These are phyloP conservation scores for Xenus cinereus DNA, from an alignment of 2,113 vertebrate species.

Conservation along the genomic window DNA sequence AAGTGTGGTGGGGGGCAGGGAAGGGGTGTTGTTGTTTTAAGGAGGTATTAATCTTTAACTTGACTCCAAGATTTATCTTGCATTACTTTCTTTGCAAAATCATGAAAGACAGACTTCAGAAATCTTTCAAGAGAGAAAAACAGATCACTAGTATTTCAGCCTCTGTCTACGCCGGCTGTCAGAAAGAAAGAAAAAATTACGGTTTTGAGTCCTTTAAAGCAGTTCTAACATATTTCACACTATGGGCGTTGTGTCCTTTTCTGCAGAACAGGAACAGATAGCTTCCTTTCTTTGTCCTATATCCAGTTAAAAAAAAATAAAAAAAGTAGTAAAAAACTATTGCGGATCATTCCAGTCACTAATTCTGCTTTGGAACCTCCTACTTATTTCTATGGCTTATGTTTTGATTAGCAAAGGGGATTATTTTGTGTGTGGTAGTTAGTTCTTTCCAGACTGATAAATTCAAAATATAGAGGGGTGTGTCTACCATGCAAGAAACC, in stretches of 20 bases:
- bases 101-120: neutral
- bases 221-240: neutral
- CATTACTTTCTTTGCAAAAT: neutral
- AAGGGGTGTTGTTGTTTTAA: neutral
- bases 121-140: neutral
- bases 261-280: slow-evolving; percentile 10
- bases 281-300: neutral
- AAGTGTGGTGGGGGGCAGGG: neutral
- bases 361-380: neutral
- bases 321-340: neutral
- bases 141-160: neutral
- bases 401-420: neutral
- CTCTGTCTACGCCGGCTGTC: neutral
- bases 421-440: neutral
- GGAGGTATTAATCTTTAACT: neutral
- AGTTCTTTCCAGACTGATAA: neutral
- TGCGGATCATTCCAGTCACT: neutral
- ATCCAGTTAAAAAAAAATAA: neutral
- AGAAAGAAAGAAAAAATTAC: neutral
- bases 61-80: neutral
- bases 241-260: neutral
- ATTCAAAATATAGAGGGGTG: neutral
- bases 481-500: neutral
- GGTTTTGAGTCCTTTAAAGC: neutral
- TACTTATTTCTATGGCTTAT: neutral